Percentiles rank a stretch among this genome's conserved stretches.
Evolutionary conservation across 1,140 invertebrate genomes (phyloP).

Genomic region (Eueides isabella): DNA sequence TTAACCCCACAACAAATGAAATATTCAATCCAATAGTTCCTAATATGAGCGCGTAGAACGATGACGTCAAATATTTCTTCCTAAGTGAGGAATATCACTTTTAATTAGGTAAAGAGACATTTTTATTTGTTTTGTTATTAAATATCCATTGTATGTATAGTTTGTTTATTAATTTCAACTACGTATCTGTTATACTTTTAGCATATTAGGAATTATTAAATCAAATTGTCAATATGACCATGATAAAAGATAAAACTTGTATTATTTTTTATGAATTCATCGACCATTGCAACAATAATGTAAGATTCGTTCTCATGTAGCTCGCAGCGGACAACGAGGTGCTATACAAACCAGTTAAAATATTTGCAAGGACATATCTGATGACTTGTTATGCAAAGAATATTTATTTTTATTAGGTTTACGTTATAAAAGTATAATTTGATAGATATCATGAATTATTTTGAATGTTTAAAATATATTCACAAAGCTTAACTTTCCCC

Average conservation of each 20-base stretch:
- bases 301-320: constrained; percentile 38
- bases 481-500: too few relatives aligned
- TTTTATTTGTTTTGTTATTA: background rate
- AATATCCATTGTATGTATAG: background rate
- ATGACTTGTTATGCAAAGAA: constrained; percentile 35
- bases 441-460: background rate
- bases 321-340: constrained; percentile 37
- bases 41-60: too few relatives aligned
- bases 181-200: background rate
- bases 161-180: background rate
- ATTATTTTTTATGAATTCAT: constrained; percentile 10
- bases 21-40: too few relatives aligned
- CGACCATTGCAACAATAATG: constrained; percentile 18
- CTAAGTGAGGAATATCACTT: too few relatives aligned
- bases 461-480: background rate
- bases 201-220: constrained; percentile 2
- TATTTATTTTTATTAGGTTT: constrained; percentile 33
- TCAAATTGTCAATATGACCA: constrained; percentile 27
- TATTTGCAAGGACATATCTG: constrained; percentile 52
- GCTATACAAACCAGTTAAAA: constrained; percentile 58
- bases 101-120: too few relatives aligned
- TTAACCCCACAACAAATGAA: too few relatives aligned
- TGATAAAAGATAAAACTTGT: constrained; percentile 17
- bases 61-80: too few relatives aligned
- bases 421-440: background rate